These are phyloP conservation scores for Eupithecia insigniata DNA, from an alignment of 2,888 invertebrate species.

Conservation along the genomic window DNA sequence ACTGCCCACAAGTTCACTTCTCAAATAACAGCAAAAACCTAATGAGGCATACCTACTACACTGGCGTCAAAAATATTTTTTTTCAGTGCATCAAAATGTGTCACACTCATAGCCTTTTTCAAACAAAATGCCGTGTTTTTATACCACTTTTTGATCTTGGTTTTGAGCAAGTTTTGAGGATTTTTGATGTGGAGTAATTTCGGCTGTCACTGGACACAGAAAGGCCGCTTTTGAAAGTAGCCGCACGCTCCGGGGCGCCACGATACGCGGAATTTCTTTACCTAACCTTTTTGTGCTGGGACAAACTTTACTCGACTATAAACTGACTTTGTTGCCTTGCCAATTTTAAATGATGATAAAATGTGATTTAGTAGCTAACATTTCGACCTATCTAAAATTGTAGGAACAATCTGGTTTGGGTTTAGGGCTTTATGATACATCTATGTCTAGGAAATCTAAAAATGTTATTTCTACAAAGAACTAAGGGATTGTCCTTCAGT, in stretches of 20 bases:
- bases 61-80: conserved; percentile 56
- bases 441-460: neutral
- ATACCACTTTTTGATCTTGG: conserved; percentile 48
- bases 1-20: conserved; percentile 35
- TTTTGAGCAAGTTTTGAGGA: conserved; percentile 50
- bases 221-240: conserved; percentile 65
- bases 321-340: conserved; percentile 45
- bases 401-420: neutral
- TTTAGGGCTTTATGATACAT: neutral
- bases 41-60: conserved; percentile 56
- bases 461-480: neutral
- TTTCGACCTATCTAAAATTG: neutral
- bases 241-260: conserved; percentile 77
- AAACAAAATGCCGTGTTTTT: conserved; percentile 73
- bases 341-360: conserved; percentile 26
- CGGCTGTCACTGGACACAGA: conserved; percentile 76
- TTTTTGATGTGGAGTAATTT: conserved; percentile 74
- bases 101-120: conserved; percentile 64
- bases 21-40: conserved; percentile 46
- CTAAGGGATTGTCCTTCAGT: neutral
- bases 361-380: neutral
- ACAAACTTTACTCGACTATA: conserved; percentile 43
- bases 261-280: conserved; percentile 73
- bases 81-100: conserved; percentile 52
- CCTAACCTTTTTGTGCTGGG: conserved; percentile 64